Conservation (phyloP, 1,140 invertebrate genomes). For the Leptinotarsa lineolata region DNA sequence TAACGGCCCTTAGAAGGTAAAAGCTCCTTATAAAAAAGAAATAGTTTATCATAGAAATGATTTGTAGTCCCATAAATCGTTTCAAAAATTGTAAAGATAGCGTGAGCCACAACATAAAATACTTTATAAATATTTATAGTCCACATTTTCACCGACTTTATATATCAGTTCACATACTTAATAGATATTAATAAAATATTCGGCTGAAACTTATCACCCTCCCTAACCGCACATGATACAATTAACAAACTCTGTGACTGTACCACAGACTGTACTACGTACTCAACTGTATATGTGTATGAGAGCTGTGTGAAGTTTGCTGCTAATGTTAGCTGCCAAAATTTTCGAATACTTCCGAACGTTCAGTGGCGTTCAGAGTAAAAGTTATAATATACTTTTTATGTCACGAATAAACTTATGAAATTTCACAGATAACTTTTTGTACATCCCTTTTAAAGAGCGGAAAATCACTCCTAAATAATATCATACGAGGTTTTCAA, state of each 20-base stretch:
- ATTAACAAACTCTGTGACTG: neutral
- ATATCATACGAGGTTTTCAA: no score
- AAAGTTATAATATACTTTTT: no score
- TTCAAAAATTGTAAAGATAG: slow-evolving; percentile 37
- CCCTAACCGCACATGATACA: neutral
- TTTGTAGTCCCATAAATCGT: slow-evolving; percentile 23
- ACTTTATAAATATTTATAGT: slow-evolving; percentile 28
- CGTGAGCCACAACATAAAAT: slow-evolving; percentile 38
- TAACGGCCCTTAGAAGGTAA: slow-evolving; percentile 6
- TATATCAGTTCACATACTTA: slow-evolving; percentile 1
- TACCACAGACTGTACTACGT: no score
- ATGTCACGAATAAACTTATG: no score
- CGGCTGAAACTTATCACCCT: neutral
- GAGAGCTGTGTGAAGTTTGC: no score
- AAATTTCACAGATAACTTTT: no score
- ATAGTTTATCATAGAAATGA: slow-evolving; percentile 28
- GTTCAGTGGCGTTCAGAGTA: no score
- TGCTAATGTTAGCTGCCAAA: no score
- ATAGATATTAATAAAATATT: neutral
- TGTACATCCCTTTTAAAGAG: no score
- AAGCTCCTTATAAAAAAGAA: slow-evolving; percentile 37
- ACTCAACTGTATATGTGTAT: no score
- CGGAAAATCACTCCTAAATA: no score
- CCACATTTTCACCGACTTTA: slow-evolving; percentile 19
- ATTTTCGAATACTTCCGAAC: no score